phyloP scores from a whole-genome alignment of 1,140 invertebrate species.

The Procambarus clarkii region DNA sequence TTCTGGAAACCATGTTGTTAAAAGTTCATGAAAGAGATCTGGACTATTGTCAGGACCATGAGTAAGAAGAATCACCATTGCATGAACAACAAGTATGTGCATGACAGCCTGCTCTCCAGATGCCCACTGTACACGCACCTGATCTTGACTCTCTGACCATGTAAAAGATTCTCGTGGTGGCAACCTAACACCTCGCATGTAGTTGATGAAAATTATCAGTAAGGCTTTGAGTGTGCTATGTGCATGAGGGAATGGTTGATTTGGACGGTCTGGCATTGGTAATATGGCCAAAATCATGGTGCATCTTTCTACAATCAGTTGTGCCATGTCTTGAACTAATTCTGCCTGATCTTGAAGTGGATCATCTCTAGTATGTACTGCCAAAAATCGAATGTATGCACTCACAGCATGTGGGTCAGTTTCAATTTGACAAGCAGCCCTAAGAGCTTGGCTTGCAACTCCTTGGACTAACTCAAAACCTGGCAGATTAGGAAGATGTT shows the following conservation, averaged over 20 bases:
- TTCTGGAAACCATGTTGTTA: constrained; percentile 83
- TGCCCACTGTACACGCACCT: constrained; percentile 87
- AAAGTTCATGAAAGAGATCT: constrained; percentile 80
- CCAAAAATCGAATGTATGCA: constrained; percentile 91
- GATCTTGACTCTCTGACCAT: constrained; percentile 81
- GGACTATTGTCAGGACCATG: constrained; percentile 82
- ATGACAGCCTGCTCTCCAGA: constrained; percentile 88
- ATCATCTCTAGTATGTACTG: constrained; percentile 83
- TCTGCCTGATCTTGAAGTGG: constrained; percentile 79
- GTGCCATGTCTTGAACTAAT: constrained; percentile 85
- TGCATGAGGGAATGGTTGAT: constrained; percentile 75
- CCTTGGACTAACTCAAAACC: constrained; percentile 76
- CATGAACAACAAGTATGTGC: constrained; percentile 93
- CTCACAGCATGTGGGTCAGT: constrained; percentile 90
- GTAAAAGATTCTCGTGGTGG: constrained; percentile 76
- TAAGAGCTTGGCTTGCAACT: constrained; percentile 78
- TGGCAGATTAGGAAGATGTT: constrained; percentile 79
- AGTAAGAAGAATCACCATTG: constrained; percentile 94
- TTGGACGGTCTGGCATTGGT: constrained; percentile 79
- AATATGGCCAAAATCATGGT: constrained; percentile 90
- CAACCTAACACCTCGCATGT: constrained; percentile 82
- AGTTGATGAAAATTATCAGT: constrained; percentile 86
- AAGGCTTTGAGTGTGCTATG: constrained; percentile 85
- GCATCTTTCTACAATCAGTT: constrained; percentile 94
- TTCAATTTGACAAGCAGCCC: constrained; percentile 92